These are phyloP conservation scores for Drosophila bifasciata DNA, from an alignment of 1,140 invertebrate species.

Conservation along the genomic window DNA sequence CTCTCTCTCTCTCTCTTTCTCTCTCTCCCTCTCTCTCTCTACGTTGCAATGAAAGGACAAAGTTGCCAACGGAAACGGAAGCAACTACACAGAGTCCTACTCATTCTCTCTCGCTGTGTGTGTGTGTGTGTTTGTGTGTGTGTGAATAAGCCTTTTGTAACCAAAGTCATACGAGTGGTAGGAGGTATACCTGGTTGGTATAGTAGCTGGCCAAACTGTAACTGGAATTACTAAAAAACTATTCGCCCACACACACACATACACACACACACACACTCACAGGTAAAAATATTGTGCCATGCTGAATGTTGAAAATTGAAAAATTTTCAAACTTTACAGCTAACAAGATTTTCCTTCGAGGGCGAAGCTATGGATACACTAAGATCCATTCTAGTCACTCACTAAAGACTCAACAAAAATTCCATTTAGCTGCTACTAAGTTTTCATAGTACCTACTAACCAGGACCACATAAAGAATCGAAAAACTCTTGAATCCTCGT, in stretches of 20 bases:
- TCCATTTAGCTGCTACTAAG: too few relatives aligned
- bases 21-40: too few relatives aligned
- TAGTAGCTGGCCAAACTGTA: slow-evolving; percentile 63
- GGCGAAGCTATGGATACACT: too few relatives aligned
- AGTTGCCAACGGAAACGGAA: slow-evolving; percentile 80
- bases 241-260: slow-evolving; percentile 10
- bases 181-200: slow-evolving; percentile 8
- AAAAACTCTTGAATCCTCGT: too few relatives aligned
- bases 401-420: too few relatives aligned
- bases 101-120: not conserved
- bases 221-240: slow-evolving; percentile 73
- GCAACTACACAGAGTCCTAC: slow-evolving; percentile 58
- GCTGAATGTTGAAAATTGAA: slow-evolving; percentile 66
- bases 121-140: slow-evolving; percentile 20
- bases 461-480: too few relatives aligned
- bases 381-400: too few relatives aligned
- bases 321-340: slow-evolving; percentile 45
- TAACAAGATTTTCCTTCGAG: too few relatives aligned
- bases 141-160: slow-evolving; percentile 58
- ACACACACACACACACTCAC: slow-evolving; percentile 45
- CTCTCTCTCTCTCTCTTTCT: not conserved
- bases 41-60: slow-evolving; percentile 61
- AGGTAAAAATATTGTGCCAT: slow-evolving; percentile 61
- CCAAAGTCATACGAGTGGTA: slow-evolving; percentile 26
- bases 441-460: not conserved